Base-by-base conservation (phyloP, 2,113 vertebrate genomes). In the Falcunculus frontatus region DNA sequence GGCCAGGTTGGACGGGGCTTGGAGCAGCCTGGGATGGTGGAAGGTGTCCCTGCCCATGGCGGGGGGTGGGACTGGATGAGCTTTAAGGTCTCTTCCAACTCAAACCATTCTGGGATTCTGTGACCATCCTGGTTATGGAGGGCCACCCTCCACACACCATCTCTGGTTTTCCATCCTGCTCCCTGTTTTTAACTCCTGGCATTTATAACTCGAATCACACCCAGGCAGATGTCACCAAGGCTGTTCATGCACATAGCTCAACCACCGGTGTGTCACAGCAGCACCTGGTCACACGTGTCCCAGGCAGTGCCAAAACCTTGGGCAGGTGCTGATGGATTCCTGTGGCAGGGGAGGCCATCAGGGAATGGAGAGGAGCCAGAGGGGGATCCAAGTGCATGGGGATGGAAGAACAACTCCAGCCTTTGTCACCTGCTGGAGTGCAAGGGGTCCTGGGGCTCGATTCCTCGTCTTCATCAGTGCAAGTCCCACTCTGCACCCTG, bases 11-110 rank as follows among this genome's bases (percentile, higher is more conserved):
- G 21, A 42, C 0, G 0, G 21, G 9, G 13, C 26, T 64, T 35
- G 50, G 68, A 59, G 10, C 37, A n/a, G 0, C 29, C 33, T 52
- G 77, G n/a, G 41, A 0, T 0, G 21, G 19, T 52, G 16, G 44
- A 1, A 87, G 5, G 5, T 46, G 63, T 37, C 22, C 15, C 33
- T 77, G 33, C 27, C 19, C 44, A 16, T 33, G 62, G 32, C 27
- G 32, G 21, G 21, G 14, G 7, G 0, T 33, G 63, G 9, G 0
- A 52, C 5, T 2, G 46, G 33, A 19, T 53, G 37, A 0, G 17
- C 5, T 60, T 52, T 33, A 13, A 44, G 15, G 10, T 46, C 23
- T 3, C 55, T 33, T 37, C 84, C 15, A 10, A 23, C 8, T 2
- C 27, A 69, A 39, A 53, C 33, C 18, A 16, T 29, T 10, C 39